A percentile compares a stretch with the other conserved stretches of the same genome.
Conservation (phyloP, 1,140 invertebrate species). For the Drosophila ananassae region DNA sequence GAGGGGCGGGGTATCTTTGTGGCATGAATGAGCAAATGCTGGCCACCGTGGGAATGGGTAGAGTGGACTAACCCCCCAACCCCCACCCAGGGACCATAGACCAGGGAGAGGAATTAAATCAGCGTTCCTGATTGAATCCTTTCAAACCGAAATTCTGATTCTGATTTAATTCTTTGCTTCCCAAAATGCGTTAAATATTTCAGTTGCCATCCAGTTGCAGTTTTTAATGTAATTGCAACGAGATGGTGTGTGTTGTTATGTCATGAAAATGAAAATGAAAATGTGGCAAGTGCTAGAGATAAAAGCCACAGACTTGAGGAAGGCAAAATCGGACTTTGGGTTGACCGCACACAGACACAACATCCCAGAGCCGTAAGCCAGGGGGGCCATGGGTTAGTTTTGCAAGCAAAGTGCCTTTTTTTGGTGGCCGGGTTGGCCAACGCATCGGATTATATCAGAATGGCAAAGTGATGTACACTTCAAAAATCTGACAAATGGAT, state of each 20-base stretch:
- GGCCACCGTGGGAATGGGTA: constrained; percentile 26
- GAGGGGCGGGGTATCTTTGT: constrained; percentile 10
- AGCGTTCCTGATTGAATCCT: constrained; percentile 43
- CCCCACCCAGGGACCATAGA: not conserved
- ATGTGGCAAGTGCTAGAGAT: constrained; percentile 7
- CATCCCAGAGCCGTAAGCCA: not conserved
- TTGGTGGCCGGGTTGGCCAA: constrained; percentile 6
- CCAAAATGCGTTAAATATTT: constrained; percentile 24
- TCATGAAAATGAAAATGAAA: not conserved
- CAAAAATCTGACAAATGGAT: constrained; percentile 56
- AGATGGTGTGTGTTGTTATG: not conserved
- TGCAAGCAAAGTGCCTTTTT: constrained; percentile 25
- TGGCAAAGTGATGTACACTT: constrained; percentile 51
- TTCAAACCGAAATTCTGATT: constrained; percentile 16
- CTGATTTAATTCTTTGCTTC: constrained; percentile 26
- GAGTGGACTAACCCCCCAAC: not conserved
- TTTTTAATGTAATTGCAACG: constrained; percentile 12
- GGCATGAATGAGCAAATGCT: constrained; percentile 46
- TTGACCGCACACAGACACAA: constrained; percentile 16
- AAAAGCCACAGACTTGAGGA: constrained; percentile 31
- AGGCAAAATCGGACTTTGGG: constrained; percentile 11
- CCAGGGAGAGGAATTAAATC: constrained; percentile 45
- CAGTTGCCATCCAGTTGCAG: not conserved
- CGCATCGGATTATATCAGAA: constrained; percentile 55
- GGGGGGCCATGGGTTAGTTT: not conserved